These are phyloP conservation scores for Dynastes maya DNA, from an alignment of 2,888 invertebrate species.

Conservation along the genomic window DNA sequence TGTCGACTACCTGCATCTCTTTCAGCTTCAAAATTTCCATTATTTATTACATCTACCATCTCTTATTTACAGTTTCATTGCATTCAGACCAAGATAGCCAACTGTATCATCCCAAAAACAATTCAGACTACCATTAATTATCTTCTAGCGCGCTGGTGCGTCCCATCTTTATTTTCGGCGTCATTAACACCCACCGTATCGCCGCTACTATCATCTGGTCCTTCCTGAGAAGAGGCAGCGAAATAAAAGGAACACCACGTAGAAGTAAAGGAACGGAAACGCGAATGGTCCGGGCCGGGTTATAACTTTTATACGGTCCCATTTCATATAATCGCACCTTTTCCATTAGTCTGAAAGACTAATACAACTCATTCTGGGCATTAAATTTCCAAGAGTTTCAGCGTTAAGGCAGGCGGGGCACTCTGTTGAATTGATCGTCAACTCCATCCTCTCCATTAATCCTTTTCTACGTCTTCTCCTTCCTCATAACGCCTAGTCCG, in stretches of 20 bases:
- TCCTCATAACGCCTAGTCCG: slow-evolving; percentile 27
- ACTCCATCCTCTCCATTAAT: slow-evolving; percentile 45
- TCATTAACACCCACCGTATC: slow-evolving; percentile 17
- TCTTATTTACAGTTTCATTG: no score
- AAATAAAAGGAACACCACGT: slow-evolving; percentile 9
- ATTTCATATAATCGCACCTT: slow-evolving; percentile 44
- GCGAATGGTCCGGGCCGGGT: background rate
- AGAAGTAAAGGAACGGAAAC: background rate
- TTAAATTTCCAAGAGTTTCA: slow-evolving; percentile 41
- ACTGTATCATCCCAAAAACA: background rate
- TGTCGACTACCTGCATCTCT: no score
- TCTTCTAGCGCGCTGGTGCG: background rate
- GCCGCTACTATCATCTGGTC: slow-evolving; percentile 16
- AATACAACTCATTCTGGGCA: slow-evolving; percentile 44
- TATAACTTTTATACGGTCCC: slow-evolving; percentile 38
- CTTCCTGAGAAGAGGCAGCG: background rate
- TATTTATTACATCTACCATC: background rate
- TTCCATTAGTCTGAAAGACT: slow-evolving; percentile 44
- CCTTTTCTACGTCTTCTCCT: slow-evolving; percentile 30
- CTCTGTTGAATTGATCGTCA: slow-evolving; percentile 40
- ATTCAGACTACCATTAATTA: slow-evolving; percentile 4
- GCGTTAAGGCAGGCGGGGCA: slow-evolving; percentile 22
- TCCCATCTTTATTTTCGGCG: slow-evolving; percentile 18
- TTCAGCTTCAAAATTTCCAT: no score
- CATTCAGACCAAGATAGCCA: no score